A percentile compares a stretch with the other conserved stretches of the same genome.
These are phyloP conservation scores for Sitobion miscanthi DNA, from an alignment of 1,140 invertebrate genomes.

Conservation along the genomic window DNA sequence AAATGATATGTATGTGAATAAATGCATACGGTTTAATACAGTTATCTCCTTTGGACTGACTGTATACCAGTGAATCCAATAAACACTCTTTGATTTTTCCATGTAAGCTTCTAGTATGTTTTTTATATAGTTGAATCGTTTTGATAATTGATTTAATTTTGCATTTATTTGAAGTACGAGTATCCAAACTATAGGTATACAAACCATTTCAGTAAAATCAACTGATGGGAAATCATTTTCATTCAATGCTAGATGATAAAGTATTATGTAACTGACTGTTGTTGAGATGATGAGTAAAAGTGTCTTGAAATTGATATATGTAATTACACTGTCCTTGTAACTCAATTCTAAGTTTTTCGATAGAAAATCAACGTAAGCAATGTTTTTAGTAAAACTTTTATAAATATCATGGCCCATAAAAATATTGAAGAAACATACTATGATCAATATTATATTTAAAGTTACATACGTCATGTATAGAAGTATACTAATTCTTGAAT, in stretches of 20 bases:
- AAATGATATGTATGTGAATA: constrained; percentile 53
- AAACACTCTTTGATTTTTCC: background rate
- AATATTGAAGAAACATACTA: constrained; percentile 44
- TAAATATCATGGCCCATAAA: constrained; percentile 9
- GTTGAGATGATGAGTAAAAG: background rate
- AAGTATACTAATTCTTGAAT: constrained; percentile 39
- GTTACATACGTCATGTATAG: constrained; percentile 21
- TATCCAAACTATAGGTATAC: constrained; percentile 55
- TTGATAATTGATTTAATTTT: constrained; percentile 51
- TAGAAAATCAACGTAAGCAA: constrained; percentile 8
- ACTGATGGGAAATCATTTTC: constrained; percentile 47
- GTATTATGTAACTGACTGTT: constrained; percentile 13
- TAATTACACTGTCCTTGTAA: constrained; percentile 36
- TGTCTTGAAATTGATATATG: constrained; percentile 6
- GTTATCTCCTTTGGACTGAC: constrained; percentile 44
- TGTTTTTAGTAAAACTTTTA: constrained; percentile 46
- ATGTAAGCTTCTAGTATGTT: constrained; percentile 38
- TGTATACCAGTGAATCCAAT: constrained; percentile 39
- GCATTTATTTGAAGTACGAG: constrained; percentile 53
- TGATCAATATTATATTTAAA: constrained; percentile 39
- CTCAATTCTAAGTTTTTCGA: constrained; percentile 32
- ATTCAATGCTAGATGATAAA: constrained; percentile 33
- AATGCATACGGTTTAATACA: constrained; percentile 42
- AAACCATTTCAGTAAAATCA: constrained; percentile 41
- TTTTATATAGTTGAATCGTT: constrained; percentile 48